Evolutionary conservation across 2,113 vertebrate genomes (phyloP).

Genomic region (Alethe diademata): DNA sequence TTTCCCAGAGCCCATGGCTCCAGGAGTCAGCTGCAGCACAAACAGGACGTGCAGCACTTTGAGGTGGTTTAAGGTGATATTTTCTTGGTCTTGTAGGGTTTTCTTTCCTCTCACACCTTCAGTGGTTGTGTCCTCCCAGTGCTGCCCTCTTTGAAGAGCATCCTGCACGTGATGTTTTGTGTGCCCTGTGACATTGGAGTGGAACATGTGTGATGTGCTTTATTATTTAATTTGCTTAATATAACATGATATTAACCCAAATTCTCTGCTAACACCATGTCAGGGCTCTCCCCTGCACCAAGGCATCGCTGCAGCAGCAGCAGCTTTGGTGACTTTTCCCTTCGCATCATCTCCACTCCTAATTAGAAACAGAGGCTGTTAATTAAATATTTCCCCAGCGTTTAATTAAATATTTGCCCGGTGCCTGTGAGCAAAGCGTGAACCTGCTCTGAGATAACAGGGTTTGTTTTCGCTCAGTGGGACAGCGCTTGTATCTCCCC

Average conservation of each 20-base stretch:
- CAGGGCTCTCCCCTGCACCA: fast-evolving
- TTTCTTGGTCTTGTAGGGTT: background rate
- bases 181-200: background rate
- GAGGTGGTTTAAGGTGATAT: background rate
- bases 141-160: background rate
- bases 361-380: background rate
- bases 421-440: background rate
- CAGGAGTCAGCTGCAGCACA: background rate
- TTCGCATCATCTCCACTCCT: background rate
- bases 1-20: background rate
- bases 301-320: background rate
- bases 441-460: background rate
- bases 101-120: background rate
- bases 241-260: fast-evolving
- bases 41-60: fast-evolving
- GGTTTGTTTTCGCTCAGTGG: background rate
- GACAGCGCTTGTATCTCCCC: fast-evolving
- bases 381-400: background rate
- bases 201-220: background rate
- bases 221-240: background rate
- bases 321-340: background rate
- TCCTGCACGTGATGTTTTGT: background rate
- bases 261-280: background rate
- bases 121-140: background rate
- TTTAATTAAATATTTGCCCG: background rate